Evolutionary conservation across 2,888 invertebrate genomes (phyloP), one percentile per base, ranked within the genome.

Genomic region (Fabriciana adippe): DNA sequence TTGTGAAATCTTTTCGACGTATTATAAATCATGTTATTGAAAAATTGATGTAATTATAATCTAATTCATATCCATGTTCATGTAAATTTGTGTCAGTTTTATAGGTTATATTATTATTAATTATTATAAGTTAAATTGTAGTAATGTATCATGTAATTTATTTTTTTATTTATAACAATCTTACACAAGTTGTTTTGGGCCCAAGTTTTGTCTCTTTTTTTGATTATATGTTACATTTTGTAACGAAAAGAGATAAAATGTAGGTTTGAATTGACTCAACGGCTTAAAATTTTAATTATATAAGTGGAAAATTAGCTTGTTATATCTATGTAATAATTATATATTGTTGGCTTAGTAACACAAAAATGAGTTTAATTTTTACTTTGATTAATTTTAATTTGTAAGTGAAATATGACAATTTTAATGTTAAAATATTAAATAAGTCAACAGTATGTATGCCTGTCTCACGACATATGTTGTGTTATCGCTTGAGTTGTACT

Each of bases 381-480:
- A 53, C 0, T 18, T 16, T 13, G 15, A 18, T 11, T 18, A 53
- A 21, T 13, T 53, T 53, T 59, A 48, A 48, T 48, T 26, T n/a
- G 13, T 59, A 13, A 31, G n/a, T 31, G 15, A 57, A n/a, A 51
- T n/a, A 48, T 16, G 48, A 16, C 15, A 59, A 59, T 48, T 26
- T 48, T 13, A 31, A 26, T 31, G 13, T 26, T 16, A 3, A 6
- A 3, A 31, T 14, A 31, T 53, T 18, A 18, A 41, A 41, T 61
- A 70, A 71, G 67, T 68, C 70, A 69, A 55, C 64, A 75, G 69
- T 76, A 77, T 84, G 80, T 87, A 75, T n/a, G 78, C 78, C 85
- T 87, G 92, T 92, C 92, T 92, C 92, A 92, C 92, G 90, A 88
- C 92, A 92, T 92, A 88, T 92, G 92, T 92, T 89, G 87, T 90